Evolutionary conservation across 2,797 vertebrate genomes (phyloP), one percentile per base, ranked within the genome.

Genomic region (Enteromius unitaeniatus): DNA sequence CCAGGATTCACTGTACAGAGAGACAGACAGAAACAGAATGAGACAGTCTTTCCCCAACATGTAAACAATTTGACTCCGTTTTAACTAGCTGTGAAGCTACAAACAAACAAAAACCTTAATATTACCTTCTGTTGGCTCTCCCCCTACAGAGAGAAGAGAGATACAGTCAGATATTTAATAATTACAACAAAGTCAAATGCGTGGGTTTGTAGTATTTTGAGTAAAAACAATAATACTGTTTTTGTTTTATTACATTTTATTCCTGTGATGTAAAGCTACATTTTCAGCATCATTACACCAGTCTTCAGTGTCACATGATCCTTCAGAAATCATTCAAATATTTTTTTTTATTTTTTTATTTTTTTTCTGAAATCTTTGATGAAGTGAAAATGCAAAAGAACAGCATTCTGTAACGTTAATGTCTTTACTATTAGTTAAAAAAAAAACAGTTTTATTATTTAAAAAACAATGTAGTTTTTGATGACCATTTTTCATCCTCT

Each of bases 1-100:
- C 89, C 7, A 0, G 93, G 92, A 87, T 95, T 95, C 51, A 95
- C 95, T 95, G 87, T 62, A 21, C 60, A 83, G 15, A 86, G 21
- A 45, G 81, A 51, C 80, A 84, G 19, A 53, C 2, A 26, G 9
- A 74, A 14, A 83, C 26, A 75, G 15, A 31, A 7, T 5, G 10
- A 45, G 10, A 55, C 28, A 55, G 1, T 58, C 28, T 2, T 42
- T 5, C 1, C 15, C 21, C 19, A 55, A 1, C 13, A 58, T 26
- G 21, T 3, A 17, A 23, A 9, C 21, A 4, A 1, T 78, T 49
- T 9, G 34, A n/a, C 58, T 28, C 28, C 13, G 14, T 0, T 31
- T 64, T 31, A 64, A 64, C 26, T 19, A 53, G 21, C 13, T 23
- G 21, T 45, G 23, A 45, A 45, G 4, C 37, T 26, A 17, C 53